These are phyloP conservation scores for Lepus townsendii DNA, from an alignment of 2,797 vertebrate species.

Conservation along the genomic window DNA sequence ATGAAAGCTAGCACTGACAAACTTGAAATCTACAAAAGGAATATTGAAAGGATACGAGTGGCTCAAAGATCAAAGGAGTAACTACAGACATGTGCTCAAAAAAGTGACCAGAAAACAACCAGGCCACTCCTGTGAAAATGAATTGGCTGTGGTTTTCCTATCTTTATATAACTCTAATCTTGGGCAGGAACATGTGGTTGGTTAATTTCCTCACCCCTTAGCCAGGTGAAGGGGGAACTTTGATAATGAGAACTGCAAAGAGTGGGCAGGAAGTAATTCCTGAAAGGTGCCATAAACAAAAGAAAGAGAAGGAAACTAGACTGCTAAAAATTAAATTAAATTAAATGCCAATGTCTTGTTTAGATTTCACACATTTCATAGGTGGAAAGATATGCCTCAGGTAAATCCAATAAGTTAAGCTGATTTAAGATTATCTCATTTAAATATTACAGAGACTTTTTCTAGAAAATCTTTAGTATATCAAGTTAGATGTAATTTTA, in stretches of 20 bases:
- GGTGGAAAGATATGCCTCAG: conserved; percentile 1
- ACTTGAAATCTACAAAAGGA: not conserved
- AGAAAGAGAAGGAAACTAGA: not conserved
- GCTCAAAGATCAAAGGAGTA: not conserved
- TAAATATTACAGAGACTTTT: conserved; percentile 60
- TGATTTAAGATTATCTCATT: conserved; percentile 58
- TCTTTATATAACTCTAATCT: conserved; percentile 2
- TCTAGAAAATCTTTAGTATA: conserved; percentile 47
- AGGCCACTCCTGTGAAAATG: not conserved
- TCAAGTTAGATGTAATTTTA: conserved; percentile 56
- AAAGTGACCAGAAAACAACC: not conserved
- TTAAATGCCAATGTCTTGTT: not conserved
- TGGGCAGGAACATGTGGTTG: not conserved
- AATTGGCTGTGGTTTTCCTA: conserved; percentile 4
- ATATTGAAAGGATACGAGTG: not conserved
- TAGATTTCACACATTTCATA: conserved; percentile 47
- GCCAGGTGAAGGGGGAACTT: not conserved
- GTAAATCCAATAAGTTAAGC: conserved; percentile 3
- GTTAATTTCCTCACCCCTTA: not conserved
- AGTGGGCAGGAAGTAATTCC: conserved; percentile 17
- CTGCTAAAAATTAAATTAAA: not conserved
- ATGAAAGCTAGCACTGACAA: not conserved
- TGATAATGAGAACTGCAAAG: not conserved
- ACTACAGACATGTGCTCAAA: not conserved
- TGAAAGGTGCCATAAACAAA: not conserved